Base-by-base conservation (phyloP, 2,888 invertebrate genomes). In the Galeruca laticollis region DNA sequence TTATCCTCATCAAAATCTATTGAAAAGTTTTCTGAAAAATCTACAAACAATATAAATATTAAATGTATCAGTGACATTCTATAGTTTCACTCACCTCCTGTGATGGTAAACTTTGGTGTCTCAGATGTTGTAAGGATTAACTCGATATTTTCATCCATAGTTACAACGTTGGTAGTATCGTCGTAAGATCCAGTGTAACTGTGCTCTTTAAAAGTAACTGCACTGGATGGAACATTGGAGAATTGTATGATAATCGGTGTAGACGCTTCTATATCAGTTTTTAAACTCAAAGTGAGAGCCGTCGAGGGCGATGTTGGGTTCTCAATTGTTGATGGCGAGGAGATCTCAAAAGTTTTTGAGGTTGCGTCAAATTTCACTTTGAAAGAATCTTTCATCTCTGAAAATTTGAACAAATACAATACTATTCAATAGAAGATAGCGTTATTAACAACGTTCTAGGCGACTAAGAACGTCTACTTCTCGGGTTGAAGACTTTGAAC, bases 151-250 rank as follows among this genome's bases (percentile, higher is more conserved):
- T 59, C 20, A 54, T 72, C 56, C 61, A 76, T 59, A 8, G 31
- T 54, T 15, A 78, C 64, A 10, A 15, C 43, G 21, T 75, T 64
- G 3, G 31, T 52, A 43, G 49, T 61, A 60, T 70, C 65, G 43
- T 69, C 64, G 52, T 77, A 79, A 2, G 60, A 73, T 64, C 74
- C 79, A 0, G 65, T 73, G 57, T 76, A 78, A 10, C 73, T 72
- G 52, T 73, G 69, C 18, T 69, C 67, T 26, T 56, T 61, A 59
- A 79, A 79, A 40, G 57, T 59, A 10, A 57, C 35, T 1, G 18
- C 4, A 31, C n/a, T 9, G 3, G 47, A 18, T 10, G 26, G 31
- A 13, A 26, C 57, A 54, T 54, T 40, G 15, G 63, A 1, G 40
- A 74, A 51, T 13, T 73, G 64, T 6, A 76, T 65, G 20, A 76